Percentiles rank a stretch among this genome's conserved stretches.
Evolutionary conservation across 2,888 invertebrate species (phyloP).

Genomic region (Melanchra persicariae): DNA sequence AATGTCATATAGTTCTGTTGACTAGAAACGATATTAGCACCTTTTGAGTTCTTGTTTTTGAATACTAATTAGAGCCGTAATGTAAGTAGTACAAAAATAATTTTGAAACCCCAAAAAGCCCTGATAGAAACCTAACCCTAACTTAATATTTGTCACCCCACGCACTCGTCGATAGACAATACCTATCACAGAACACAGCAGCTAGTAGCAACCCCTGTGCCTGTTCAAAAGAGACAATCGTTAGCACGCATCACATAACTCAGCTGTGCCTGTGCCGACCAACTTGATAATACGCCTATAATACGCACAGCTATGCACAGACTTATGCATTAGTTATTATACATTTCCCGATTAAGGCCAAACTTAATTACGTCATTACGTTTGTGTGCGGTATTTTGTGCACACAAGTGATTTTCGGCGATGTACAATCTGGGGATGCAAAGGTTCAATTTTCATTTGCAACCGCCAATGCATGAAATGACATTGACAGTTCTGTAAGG

Average conservation of each 20-base stretch:
- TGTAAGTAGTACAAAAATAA: too few relatives aligned
- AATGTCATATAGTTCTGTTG: too few relatives aligned
- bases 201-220: neutral
- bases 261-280: neutral
- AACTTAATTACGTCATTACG: slow-evolving; percentile 62
- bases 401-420: slow-evolving; percentile 10
- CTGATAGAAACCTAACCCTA: too few relatives aligned
- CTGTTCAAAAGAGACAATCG: slow-evolving; percentile 30
- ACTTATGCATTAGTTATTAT: slow-evolving; percentile 58
- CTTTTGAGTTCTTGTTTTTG: too few relatives aligned
- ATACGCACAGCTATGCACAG: slow-evolving; percentile 36
- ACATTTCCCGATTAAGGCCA: slow-evolving; percentile 62
- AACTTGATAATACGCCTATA: slow-evolving; percentile 23
- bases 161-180: neutral
- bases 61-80: too few relatives aligned
- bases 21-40: too few relatives aligned
- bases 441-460: neutral
- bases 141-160: too few relatives aligned
- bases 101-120: too few relatives aligned
- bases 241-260: slow-evolving; percentile 28
- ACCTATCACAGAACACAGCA: neutral
- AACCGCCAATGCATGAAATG: neutral
- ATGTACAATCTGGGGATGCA: neutral
- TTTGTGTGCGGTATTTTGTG: slow-evolving; percentile 21
- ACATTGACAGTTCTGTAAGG: neutral